These are phyloP conservation scores for Andrena marginata DNA, from an alignment of 2,888 invertebrate genomes.

Conservation along the genomic window DNA sequence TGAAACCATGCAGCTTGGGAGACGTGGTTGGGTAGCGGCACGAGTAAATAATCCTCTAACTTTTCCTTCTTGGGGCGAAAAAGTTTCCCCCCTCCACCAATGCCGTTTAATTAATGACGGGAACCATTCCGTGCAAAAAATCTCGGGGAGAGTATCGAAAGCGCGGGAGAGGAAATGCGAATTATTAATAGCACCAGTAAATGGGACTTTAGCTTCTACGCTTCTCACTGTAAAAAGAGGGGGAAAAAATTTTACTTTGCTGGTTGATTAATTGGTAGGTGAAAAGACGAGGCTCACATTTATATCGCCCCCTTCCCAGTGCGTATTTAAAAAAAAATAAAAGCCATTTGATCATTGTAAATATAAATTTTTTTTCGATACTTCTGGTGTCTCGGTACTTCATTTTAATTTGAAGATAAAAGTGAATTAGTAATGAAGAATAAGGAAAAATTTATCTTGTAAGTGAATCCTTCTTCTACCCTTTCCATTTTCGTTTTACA, in stretches of 20 bases:
- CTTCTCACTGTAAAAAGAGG: not conserved
- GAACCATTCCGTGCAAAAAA: conserved; percentile 25
- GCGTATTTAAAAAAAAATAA: no score
- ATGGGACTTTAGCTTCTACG: not conserved
- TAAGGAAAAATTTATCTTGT: not conserved
- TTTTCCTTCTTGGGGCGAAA: conserved; percentile 49
- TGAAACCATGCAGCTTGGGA: conserved; percentile 39
- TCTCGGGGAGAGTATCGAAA: conserved; percentile 5
- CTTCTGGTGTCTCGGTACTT: no score
- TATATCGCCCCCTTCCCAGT: no score
- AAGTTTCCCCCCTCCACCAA: conserved; percentile 41
- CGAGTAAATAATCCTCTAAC: conserved; percentile 64
- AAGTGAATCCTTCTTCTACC: not conserved
- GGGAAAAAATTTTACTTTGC: not conserved
- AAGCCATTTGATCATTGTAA: no score
- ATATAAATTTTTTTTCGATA: no score
- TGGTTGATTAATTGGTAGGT: not conserved
- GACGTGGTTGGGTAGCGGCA: conserved; percentile 2
- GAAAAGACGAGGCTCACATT: not conserved
- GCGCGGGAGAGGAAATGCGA: conserved; percentile 2
- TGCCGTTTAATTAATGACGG: conserved; percentile 64
- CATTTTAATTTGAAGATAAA: not conserved
- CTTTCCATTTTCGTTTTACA: not conserved
- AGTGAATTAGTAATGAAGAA: not conserved
- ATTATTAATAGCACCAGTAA: not conserved